Conservation (phyloP, 2,113 vertebrate genomes). For the Halcyon malimbica region DNA sequence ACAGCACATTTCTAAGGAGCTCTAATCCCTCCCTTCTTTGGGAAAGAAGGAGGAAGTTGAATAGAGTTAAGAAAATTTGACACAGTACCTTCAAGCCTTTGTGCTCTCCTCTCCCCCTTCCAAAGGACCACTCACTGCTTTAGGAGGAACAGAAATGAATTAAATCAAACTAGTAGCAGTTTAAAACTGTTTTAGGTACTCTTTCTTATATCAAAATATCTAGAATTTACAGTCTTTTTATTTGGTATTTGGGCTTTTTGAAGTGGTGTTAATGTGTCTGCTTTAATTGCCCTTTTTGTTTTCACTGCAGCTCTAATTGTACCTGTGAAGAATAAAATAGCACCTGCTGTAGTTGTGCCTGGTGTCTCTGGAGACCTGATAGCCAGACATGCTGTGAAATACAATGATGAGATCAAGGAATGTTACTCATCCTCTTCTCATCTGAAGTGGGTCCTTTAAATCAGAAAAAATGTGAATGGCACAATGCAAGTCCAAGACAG, state of each 20-base stretch:
- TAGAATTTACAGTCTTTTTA: not conserved
- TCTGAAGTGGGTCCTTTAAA: constrained; percentile 9
- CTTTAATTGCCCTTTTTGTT: constrained; percentile 16
- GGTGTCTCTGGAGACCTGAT: constrained; percentile 2
- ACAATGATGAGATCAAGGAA: not conserved
- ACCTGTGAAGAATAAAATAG: constrained; percentile 15
- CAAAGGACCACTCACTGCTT: not conserved
- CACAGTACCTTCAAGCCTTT: not conserved
- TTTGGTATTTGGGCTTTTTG: not conserved
- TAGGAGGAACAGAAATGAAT: not conserved
- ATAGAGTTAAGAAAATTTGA: not conserved
- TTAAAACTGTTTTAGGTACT: constrained; percentile 23
- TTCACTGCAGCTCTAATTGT: constrained; percentile 11
- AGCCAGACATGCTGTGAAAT: not conserved
- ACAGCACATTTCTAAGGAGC: not conserved
- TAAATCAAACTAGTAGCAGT: constrained; percentile 17
- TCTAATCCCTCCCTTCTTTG: not conserved
- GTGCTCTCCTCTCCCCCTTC: not conserved
- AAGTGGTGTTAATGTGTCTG: not conserved
- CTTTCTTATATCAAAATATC: not conserved
- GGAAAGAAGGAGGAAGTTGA: not conserved
- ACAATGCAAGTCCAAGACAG: not conserved
- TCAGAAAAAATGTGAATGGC: not conserved
- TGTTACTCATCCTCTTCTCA: not conserved
- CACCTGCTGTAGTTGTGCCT: not conserved